phyloP scores from a whole-genome alignment of 2,888 invertebrate species.

The Aphidius colemani region DNA sequence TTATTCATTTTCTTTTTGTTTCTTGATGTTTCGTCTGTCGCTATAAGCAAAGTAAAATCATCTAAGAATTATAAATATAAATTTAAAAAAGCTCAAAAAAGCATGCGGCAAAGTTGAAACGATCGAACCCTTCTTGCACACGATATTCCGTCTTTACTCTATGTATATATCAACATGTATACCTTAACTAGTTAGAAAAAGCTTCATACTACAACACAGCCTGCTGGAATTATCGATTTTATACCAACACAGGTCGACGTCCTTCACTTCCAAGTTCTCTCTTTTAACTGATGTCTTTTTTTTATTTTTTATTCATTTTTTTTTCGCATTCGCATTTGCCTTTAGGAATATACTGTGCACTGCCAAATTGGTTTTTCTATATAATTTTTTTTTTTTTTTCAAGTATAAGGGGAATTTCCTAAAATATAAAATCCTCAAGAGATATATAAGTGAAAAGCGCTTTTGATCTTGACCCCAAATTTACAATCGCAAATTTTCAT shows the following conservation, averaged over 20 bases:
- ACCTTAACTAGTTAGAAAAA: conserved; percentile 10
- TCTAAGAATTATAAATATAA: no score
- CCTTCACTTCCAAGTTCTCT: conserved; percentile 10
- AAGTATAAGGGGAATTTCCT: background rate
- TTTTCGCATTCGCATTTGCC: conserved; percentile 8
- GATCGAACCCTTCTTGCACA: background rate
- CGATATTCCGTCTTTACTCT: background rate
- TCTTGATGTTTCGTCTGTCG: no score
- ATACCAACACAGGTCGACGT: conserved; percentile 21
- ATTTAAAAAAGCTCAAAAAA: no score
- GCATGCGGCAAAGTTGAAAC: conserved; percentile 14
- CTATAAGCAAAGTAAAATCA: no score
- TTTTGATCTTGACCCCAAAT: no score
- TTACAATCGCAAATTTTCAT: background rate
- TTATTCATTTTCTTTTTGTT: no score
- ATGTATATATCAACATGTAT: background rate
- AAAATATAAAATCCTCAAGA: no score
- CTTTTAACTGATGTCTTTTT: conserved; percentile 13
- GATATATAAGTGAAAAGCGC: no score
- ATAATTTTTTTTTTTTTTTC: background rate
- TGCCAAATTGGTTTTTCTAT: conserved; percentile 13
- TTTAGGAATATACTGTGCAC: background rate
- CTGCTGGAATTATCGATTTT: conserved; percentile 23
- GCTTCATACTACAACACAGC: conserved; percentile 5
- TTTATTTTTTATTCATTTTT: background rate